Conservation (phyloP, 1,140 invertebrate species). For the Contarinia nasturtii region DNA sequence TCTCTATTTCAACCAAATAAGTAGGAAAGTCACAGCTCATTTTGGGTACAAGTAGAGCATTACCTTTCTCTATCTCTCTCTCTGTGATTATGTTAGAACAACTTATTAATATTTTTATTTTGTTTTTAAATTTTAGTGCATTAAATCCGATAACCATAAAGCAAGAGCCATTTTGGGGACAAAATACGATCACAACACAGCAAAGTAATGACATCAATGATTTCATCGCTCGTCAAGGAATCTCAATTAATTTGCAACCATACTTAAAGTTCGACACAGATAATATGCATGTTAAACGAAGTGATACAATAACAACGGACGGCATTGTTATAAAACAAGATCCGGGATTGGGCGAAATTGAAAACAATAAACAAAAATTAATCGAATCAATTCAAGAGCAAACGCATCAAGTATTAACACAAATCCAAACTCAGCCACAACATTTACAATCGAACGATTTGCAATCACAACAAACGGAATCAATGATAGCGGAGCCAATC, state of each 20-base stretch:
- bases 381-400: no score
- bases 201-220: slow-evolving; percentile 2
- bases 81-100: not conserved
- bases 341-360: no score
- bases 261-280: slow-evolving; percentile 38
- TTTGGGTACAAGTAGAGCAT: no score
- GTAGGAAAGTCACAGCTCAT: no score
- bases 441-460: no score
- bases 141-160: slow-evolving; percentile 3
- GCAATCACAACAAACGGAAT: no score
- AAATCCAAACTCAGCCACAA: no score
- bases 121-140: slow-evolving; percentile 8
- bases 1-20: no score
- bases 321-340: no score
- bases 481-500: not conserved
- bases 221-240: slow-evolving; percentile 6
- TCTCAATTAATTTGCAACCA: slow-evolving; percentile 29
- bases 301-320: no score
- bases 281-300: slow-evolving; percentile 13
- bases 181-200: not conserved
- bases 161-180: slow-evolving; percentile 4
- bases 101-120: not conserved
- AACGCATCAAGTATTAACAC: no score
- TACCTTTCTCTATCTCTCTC: not conserved
- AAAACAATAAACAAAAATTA: no score